Conservation (phyloP, 2,113 vertebrate species). For the Gymnocephalus cernua region DNA sequence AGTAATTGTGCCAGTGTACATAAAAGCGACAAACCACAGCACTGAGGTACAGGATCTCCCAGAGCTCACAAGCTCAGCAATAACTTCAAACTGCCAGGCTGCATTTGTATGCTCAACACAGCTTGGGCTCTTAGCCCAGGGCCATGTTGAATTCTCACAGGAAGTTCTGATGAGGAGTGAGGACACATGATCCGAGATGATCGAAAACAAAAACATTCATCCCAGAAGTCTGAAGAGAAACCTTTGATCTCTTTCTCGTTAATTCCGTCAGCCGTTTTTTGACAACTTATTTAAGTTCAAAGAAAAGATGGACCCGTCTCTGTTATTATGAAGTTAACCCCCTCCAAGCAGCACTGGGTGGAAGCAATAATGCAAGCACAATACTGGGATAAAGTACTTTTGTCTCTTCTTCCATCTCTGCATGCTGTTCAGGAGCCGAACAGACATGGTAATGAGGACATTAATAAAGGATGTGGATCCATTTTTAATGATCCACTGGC, state of each 20-base stretch:
- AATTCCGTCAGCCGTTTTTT: slow-evolving; percentile 39
- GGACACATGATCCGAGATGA: slow-evolving; percentile 56
- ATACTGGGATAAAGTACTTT: slow-evolving; percentile 25
- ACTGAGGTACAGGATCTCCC: slow-evolving; percentile 44
- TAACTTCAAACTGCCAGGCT: slow-evolving; percentile 54
- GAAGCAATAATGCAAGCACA: slow-evolving; percentile 39
- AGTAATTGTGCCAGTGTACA: slow-evolving; percentile 15
- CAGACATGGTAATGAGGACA: slow-evolving; percentile 72
- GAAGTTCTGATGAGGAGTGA: slow-evolving; percentile 52
- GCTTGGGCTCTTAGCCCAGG: slow-evolving; percentile 36
- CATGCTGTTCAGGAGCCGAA: slow-evolving; percentile 52
- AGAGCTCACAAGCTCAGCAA: slow-evolving; percentile 56
- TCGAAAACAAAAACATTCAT: slow-evolving; percentile 52
- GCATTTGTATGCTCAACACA: slow-evolving; percentile 59
- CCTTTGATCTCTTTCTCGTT: slow-evolving; percentile 47
- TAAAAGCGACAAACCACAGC: slow-evolving; percentile 39
- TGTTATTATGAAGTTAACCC: not conserved
- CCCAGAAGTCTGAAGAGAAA: slow-evolving; percentile 31
- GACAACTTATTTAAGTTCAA: slow-evolving; percentile 18
- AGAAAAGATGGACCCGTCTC: not conserved
- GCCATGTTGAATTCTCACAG: slow-evolving; percentile 57
- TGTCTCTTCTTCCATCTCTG: slow-evolving; percentile 30
- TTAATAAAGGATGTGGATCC: slow-evolving; percentile 78
- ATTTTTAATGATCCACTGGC: slow-evolving; percentile 79
- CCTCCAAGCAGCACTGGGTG: not conserved